Evolutionary conservation across 2,888 invertebrate genomes (phyloP).

Genomic region (Oligia fasciuncula): DNA sequence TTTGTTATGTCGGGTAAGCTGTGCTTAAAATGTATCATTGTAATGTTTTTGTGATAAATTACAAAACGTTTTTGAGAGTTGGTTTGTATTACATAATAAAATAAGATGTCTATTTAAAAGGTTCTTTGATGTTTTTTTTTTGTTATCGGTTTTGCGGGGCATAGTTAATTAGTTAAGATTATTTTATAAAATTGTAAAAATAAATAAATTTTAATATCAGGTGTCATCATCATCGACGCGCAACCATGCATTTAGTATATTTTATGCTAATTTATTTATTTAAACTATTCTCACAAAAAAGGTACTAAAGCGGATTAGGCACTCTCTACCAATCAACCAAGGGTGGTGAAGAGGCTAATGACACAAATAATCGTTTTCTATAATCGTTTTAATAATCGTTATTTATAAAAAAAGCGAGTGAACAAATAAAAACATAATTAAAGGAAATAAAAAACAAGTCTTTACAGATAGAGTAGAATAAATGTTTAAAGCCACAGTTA

Average conservation of each 20-base stretch:
- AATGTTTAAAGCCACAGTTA: not conserved
- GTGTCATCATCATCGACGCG: too few species aligned
- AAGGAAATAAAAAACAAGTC: not conserved
- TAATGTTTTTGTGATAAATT: not conserved
- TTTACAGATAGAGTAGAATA: not conserved
- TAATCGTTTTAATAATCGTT: not conserved
- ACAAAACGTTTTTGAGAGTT: not conserved
- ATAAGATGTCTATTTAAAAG: not conserved
- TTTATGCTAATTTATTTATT: too few species aligned
- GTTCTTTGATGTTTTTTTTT: not conserved
- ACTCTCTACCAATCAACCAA: too few species aligned
- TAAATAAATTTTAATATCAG: too few species aligned
- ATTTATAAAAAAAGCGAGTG: not conserved
- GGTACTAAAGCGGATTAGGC: too few species aligned
- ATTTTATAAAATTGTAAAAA: too few species aligned
- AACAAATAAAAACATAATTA: not conserved
- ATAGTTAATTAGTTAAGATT: too few species aligned
- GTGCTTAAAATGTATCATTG: not conserved
- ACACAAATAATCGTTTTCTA: not conserved
- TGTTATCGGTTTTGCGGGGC: too few species aligned
- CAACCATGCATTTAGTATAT: not conserved
- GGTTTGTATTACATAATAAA: too few species aligned
- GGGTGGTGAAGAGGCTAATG: not conserved
- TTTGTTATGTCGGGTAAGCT: slow-evolving; percentile 9
- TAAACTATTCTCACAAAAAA: too few species aligned